A percentile compares a stretch with the other conserved stretches of the same genome.
phyloP scores from a whole-genome alignment of 2,797 vertebrate genomes.

The Sebastes glaucus region DNA sequence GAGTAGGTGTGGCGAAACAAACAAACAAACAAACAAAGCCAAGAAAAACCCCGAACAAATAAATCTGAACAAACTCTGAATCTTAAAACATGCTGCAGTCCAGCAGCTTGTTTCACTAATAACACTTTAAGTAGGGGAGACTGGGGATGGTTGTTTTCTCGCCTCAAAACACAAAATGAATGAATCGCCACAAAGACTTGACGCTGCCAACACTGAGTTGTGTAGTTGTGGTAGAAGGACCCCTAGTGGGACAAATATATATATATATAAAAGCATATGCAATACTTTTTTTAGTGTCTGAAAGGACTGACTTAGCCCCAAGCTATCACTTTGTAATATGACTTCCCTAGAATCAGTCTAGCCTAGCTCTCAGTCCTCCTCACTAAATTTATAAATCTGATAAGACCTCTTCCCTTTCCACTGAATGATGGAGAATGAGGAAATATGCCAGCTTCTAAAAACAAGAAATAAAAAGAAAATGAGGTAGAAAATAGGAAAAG shows the following conservation, averaged over 20 bases:
- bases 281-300: not conserved
- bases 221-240: conserved; percentile 33
- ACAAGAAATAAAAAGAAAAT: conserved; percentile 28
- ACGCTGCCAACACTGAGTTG: not conserved
- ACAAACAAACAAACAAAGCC: not conserved
- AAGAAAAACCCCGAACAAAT: not conserved
- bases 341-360: not conserved
- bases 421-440: not conserved
- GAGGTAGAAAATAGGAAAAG: conserved; percentile 35
- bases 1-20: no score
- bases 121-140: no score
- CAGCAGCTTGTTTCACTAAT: no score
- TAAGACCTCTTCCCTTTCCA: not conserved
- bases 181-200: not conserved
- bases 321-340: not conserved
- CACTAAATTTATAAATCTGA: conserved; percentile 3
- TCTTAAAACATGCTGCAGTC: not conserved
- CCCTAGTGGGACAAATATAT: conserved; percentile 19
- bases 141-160: no score
- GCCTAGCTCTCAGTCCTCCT: not conserved
- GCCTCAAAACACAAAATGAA: not conserved
- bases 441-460: conserved; percentile 10
- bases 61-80: not conserved
- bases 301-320: conserved; percentile 1
- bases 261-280: not conserved